Evolutionary conservation across 37 sponge, comb jelly and placozoan species (phyloP).

Genomic region (Petrosia ficiformis): DNA sequence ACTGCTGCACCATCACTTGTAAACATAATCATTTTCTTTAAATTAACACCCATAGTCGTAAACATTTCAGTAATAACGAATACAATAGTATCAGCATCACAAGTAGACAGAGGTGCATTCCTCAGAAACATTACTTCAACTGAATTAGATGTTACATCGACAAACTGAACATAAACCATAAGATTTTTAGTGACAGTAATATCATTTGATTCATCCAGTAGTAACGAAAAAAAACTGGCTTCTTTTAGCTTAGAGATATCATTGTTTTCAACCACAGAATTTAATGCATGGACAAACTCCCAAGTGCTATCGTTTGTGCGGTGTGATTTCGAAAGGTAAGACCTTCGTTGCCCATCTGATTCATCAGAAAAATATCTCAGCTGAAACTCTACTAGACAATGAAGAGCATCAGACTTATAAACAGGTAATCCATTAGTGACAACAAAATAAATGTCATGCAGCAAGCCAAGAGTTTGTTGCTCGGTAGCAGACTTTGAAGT

Average conservation of each 20-base stretch:
- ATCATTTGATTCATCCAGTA: slow-evolving; percentile 4
- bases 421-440: not conserved
- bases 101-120: not conserved
- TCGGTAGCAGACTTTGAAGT: not conserved
- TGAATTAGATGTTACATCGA: not conserved
- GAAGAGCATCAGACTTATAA: not conserved
- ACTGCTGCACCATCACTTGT: too few species aligned
- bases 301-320: not conserved
- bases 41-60: too few species aligned
- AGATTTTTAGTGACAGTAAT: slow-evolving; percentile 2
- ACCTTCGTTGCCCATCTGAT: too few species aligned
- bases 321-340: not conserved
- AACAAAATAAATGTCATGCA: not conserved
- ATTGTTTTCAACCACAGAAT: slow-evolving; percentile 1
- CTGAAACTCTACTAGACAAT: not conserved
- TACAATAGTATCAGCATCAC: not conserved
- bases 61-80: not conserved
- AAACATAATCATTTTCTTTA: too few species aligned
- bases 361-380: not conserved
- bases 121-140: not conserved
- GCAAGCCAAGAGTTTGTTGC: not conserved
- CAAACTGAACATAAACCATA: not conserved
- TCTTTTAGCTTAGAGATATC: not conserved
- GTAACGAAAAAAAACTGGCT: not conserved
- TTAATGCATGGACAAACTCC: slow-evolving; percentile 14